These are phyloP conservation scores for Grammomys surdaster DNA, from an alignment of 2,113 vertebrate genomes.

Conservation along the genomic window DNA sequence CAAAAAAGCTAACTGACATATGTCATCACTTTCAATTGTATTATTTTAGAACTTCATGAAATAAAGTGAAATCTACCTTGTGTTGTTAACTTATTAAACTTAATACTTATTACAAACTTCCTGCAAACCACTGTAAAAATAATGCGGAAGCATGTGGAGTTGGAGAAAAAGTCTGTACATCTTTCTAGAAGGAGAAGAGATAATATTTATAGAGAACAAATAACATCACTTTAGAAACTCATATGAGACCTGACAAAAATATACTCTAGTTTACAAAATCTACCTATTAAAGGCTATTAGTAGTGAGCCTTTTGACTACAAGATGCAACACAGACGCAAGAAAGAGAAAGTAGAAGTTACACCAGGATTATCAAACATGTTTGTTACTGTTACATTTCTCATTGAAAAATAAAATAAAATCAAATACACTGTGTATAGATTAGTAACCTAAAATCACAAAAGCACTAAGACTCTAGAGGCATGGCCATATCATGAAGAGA, in stretches of 20 bases:
- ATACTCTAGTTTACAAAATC: not conserved
- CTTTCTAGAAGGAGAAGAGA: not conserved
- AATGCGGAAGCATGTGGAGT: not conserved
- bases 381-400: not conserved
- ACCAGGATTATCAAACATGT: not conserved
- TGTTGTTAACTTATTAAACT: not conserved
- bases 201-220: not conserved
- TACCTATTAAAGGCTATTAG: not conserved
- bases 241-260: not conserved
- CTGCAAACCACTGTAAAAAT: not conserved
- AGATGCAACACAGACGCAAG: not conserved
- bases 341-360: not conserved
- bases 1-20: not conserved
- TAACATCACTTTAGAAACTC: not conserved
- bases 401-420: not conserved
- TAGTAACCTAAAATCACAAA: not conserved
- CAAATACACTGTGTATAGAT: not conserved
- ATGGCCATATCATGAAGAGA: not conserved
- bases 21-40: not conserved
- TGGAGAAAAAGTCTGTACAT: not conserved
- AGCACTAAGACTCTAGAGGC: not conserved
- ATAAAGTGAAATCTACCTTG: not conserved
- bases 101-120: not conserved
- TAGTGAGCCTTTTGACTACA: not conserved
- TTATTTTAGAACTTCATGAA: not conserved